Evolutionary conservation across 2,888 invertebrate genomes (phyloP), one percentile per base, ranked within the genome.

Genomic region (Sphinx pinastri): DNA sequence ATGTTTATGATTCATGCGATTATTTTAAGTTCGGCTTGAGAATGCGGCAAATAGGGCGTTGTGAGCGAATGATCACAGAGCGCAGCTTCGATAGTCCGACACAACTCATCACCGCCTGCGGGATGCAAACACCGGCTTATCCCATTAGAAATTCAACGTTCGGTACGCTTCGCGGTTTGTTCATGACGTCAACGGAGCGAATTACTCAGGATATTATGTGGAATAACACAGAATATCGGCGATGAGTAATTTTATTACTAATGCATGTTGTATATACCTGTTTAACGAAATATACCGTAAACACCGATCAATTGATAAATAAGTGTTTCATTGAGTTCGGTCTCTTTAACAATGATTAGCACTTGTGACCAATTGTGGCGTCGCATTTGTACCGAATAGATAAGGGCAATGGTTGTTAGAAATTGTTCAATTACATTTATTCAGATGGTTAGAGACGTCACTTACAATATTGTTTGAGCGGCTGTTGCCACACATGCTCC

Each of bases 351-450:
- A 81, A 87, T 87, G 87, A 88, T 88, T 87, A 88, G 88, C 86
- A 81, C 84, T 81, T 84, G 84, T 79, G 78, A 77, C 82, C 89
- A 88, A 88, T 89, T 88, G 88, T 79, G 76, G 77, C 78, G 75
- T 80, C 78, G 75, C 81, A 81, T 79, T 82, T 79, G 84, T 81
- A 75, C 77, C 16, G 71, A 84, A 84, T 86, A 87, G 86, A 86
- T 89, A 90, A 91, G 92, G 92, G 89, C 91, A 88, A 88, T 88
- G 90, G 90, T 89, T 88, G 90, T 90, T 90, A 88, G 91, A 85
- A 92, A 91, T 91, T 91, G 90, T 90, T 88, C 92, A 92, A 92
- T 91, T 92, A 89, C 84, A 85, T 90, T 91, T 92, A 88, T 91
- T 91, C 89, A 91, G 90, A 89, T 91, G 88, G 90, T 91, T 92